Base-by-base conservation (phyloP, 2,888 invertebrate species). In the Lithosia quadra region DNA sequence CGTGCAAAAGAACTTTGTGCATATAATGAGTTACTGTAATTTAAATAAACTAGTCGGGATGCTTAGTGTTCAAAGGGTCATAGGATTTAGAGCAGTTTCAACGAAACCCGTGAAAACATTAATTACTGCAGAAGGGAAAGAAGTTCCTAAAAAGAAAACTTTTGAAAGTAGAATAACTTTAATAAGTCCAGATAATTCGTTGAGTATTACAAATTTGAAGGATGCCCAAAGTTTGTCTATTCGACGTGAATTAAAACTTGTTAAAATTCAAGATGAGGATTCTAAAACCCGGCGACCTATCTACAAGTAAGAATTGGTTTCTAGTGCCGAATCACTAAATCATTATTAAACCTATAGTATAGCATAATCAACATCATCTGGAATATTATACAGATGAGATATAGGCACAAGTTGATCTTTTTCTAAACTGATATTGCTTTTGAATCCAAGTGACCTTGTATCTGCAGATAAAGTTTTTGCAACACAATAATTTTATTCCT, bases 161-260 rank as follows among this genome's bases (percentile, higher is more conserved):
- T 86, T 83, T 73, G 92, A 91, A 76, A 89, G 85, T 69, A 96
- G 96, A 89, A 96, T 98, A 74, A 97, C 97, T 0, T 88, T 98
- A 36, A 91, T 97, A 69, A 91, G 94, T 53, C 90, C 95, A 43
- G 96, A 96, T 85, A 91, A 96, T 80, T 90, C 95, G 39, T 88
- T 97, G 24, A 95, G 91, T 72, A 93, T 97, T 4, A 95, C 96
- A 0, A 96, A 97, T 34, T 76, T 97, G 34, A 96, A 96, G 75
- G 96, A 96, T 80, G 98, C 98, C 0, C 95, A 96, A 78, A 97
- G 95, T 86, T 82, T 98, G 71, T 96, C 97, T 0, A 94, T 95
- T 69, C 95, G 97, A 56, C 93, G 97, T 76, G 96, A 97, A 64
- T 90, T 98, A 73, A 97, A 96, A 85, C 91, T 98, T 69, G 94